A percentile compares a stretch with the other conserved stretches of the same genome.
These are phyloP conservation scores for Salvelinus namaycush DNA, from an alignment of 2,113 vertebrate species.

Conservation along the genomic window DNA sequence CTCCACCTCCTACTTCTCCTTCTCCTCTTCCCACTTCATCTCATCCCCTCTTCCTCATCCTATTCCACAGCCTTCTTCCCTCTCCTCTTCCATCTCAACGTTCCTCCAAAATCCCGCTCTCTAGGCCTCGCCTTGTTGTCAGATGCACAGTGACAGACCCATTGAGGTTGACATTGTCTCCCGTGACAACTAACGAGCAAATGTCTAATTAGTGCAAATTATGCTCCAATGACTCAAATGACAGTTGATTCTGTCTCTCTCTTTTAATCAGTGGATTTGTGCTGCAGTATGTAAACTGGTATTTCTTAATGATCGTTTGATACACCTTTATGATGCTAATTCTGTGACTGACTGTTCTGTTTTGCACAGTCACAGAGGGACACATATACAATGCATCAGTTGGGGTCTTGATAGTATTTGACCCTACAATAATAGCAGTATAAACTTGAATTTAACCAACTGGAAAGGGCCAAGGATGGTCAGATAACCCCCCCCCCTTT, in stretches of 20 bases:
- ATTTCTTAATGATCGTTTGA: background rate
- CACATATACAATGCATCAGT: conserved; percentile 30
- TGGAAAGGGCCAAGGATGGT: conserved; percentile 24
- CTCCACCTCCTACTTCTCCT: background rate
- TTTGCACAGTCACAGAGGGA: conserved; percentile 12
- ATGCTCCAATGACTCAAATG: conserved; percentile 57
- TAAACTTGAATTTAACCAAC: conserved; percentile 26
- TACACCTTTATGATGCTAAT: conserved; percentile 2
- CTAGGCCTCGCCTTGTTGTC: conserved; percentile 36
- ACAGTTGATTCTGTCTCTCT: conserved; percentile 59
- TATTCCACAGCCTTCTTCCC: conserved; percentile 27
- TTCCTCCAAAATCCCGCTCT: conserved; percentile 46
- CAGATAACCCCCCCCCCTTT: background rate
- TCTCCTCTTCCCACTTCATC: conserved; percentile 28
- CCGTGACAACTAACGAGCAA: conserved; percentile 42
- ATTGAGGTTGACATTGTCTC: conserved; percentile 62
- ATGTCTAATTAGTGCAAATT: conserved; percentile 56
- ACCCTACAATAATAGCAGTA: conserved; percentile 16
- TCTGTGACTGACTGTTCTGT: background rate
- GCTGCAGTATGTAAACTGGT: background rate
- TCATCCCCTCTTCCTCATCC: conserved; percentile 23
- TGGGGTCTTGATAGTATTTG: background rate
- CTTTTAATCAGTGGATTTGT: conserved; percentile 1
- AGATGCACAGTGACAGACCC: conserved; percentile 67
- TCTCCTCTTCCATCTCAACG: conserved; percentile 4